These are phyloP conservation scores for Lota lota DNA, from an alignment of 2,113 vertebrate genomes.

Conservation along the genomic window DNA sequence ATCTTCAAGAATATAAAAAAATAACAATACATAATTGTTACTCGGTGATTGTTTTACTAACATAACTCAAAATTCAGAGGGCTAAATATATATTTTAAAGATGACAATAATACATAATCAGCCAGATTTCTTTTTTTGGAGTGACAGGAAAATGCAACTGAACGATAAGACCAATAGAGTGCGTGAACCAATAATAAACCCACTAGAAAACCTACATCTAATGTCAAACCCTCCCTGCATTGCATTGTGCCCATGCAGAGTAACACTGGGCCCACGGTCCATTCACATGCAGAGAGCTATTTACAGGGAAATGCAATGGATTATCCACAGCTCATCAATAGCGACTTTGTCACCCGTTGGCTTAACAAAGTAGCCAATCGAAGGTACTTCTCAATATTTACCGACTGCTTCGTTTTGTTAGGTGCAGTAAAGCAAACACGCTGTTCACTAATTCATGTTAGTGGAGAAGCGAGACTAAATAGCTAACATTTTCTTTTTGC, in stretches of 20 bases:
- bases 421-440: slow-evolving; percentile 61
- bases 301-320: slow-evolving; percentile 79
- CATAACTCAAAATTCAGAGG: too few relatives aligned
- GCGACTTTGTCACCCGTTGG: slow-evolving; percentile 54
- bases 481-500: slow-evolving; percentile 17
- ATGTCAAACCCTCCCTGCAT: slow-evolving; percentile 36
- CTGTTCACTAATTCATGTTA: slow-evolving; percentile 34
- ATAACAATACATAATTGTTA: too few relatives aligned
- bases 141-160: too few relatives aligned
- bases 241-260: slow-evolving; percentile 18
- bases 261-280: slow-evolving; percentile 19
- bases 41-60: too few relatives aligned
- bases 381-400: slow-evolving; percentile 73
- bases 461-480: slow-evolving; percentile 27
- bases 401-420: slow-evolving; percentile 69
- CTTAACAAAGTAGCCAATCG: slow-evolving; percentile 65
- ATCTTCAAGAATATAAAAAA: not conserved
- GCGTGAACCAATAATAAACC: too few relatives aligned
- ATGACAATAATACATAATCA: too few relatives aligned
- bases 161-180: too few relatives aligned
- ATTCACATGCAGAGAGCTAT: slow-evolving; percentile 76
- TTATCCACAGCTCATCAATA: slow-evolving; percentile 70
- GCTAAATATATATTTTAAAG: too few relatives aligned
- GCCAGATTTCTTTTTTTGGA: too few relatives aligned
- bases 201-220: too few relatives aligned